Evolutionary conservation across 2,888 invertebrate genomes (phyloP), one percentile per base, ranked within the genome.

Genomic region (Lucinisca nassula): DNA sequence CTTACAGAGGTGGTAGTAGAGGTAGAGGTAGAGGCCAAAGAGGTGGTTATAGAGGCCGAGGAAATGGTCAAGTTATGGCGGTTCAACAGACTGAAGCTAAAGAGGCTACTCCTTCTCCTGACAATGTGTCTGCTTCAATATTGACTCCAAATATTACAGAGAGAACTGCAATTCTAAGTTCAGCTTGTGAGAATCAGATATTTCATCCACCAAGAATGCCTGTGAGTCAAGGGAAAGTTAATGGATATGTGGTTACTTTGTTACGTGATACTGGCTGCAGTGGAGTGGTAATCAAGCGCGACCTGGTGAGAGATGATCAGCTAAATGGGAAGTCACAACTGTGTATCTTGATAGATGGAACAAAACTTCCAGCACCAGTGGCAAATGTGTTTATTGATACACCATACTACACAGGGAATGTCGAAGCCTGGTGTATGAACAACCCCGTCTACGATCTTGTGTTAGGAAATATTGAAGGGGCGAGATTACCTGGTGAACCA

Each of bases 261-360:
- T 40, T 89, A 21, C 38, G 89, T 37, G 88, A 90, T 27, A 88
- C 79, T 32, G 88, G 84, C 0, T 88, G 84, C 78, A 84, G 77
- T 77, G 75, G 82, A 0, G 82, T 80, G n/a, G 80, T 86, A 0
- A 82, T 90, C 1, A 83, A 73, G 38, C 32, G 24, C 37, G n/a
- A 35, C 14, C 61, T 90, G 24, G 85, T 87, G n/a, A 24, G 17
- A 0, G 35, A 37, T 27, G 45, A 72, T 38, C 75, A 79, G 24
- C 55, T 85, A 0, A 89, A 84, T 21, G 89, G 84, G 17, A 35
- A 83, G 37, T 32, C 24, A 0, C 73, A 80, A 10, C 10, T 10
- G 24, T 89, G 84, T 79, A 45, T 81, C 27, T n/a, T 90, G 32
- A 78, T 84, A 38, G 85, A 90, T 78, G 75, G 90, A 1, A 75